Evolutionary conservation across 2,888 invertebrate species (phyloP).

Genomic region (Nycteola revayana): DNA sequence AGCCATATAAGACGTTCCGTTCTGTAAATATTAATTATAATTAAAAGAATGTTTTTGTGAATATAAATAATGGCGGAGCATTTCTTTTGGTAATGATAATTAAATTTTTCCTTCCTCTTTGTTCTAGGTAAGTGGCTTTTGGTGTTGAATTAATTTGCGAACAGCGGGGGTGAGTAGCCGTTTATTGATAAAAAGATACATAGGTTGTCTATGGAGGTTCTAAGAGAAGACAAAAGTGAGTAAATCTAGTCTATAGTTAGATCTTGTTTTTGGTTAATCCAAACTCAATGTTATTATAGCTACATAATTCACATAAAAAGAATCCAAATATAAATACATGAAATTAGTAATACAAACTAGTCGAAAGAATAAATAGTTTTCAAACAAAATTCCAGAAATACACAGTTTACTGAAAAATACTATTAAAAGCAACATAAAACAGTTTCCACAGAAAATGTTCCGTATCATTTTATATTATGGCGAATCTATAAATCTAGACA

Average conservation of each 20-base stretch:
- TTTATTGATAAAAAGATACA: too few relatives aligned
- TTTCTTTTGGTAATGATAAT: constrained; percentile 71
- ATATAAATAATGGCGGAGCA: constrained; percentile 69
- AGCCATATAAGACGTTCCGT: constrained; percentile 20
- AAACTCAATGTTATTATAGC: too few relatives aligned
- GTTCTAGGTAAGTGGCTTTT: constrained; percentile 74
- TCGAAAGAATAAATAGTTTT: too few relatives aligned
- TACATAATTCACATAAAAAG: too few relatives aligned
- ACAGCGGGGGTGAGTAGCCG: too few relatives aligned
- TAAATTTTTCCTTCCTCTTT: constrained; percentile 66
- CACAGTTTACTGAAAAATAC: neutral
- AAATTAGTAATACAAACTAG: too few relatives aligned
- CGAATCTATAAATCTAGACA: constrained; percentile 28
- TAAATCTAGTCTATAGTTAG: constrained; percentile 8
- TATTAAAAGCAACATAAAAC: constrained; percentile 21
- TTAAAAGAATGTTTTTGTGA: constrained; percentile 69
- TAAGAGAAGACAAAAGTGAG: too few relatives aligned
- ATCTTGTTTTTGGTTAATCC: too few relatives aligned
- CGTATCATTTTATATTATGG: constrained; percentile 24
- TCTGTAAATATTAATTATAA: constrained; percentile 79
- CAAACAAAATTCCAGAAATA: too few relatives aligned
- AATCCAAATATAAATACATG: too few relatives aligned
- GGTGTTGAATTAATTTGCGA: constrained; percentile 45
- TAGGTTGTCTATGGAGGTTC: too few relatives aligned
- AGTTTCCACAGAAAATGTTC: constrained; percentile 16